Conservation (phyloP, 2,888 invertebrate species). For the Blomia tropicalis region DNA sequence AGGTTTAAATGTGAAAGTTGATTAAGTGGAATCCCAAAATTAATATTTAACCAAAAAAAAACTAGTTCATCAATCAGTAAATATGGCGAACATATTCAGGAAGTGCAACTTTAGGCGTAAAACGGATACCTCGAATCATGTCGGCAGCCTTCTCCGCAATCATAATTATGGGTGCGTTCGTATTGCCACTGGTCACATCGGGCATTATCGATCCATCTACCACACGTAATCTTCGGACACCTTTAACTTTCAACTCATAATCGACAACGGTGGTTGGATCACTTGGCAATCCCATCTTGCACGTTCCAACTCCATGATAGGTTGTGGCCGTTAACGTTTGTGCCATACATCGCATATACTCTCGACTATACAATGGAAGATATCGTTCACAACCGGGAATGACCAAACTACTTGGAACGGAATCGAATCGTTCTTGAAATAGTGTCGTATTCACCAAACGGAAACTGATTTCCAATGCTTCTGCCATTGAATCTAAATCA, state of each 20-base stretch:
- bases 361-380: constrained; percentile 44
- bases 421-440: constrained; percentile 62
- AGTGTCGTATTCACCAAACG: constrained; percentile 53
- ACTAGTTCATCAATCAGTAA: too few relatives aligned
- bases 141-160: constrained; percentile 75
- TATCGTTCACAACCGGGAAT: constrained; percentile 13
- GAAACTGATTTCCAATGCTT: constrained; percentile 34
- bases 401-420: constrained; percentile 33
- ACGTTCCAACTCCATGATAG: constrained; percentile 71
- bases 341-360: constrained; percentile 70
- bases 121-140: constrained; percentile 48
- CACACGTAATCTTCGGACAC: constrained; percentile 57
- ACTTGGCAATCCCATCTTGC: constrained; percentile 68
- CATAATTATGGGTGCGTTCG: constrained; percentile 80
- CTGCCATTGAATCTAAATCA: constrained; percentile 60
- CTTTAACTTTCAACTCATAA: constrained; percentile 46
- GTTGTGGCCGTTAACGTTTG: constrained; percentile 74
- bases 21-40: too few relatives aligned
- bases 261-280: constrained; percentile 67
- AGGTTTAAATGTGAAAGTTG: too few relatives aligned
- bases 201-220: constrained; percentile 79
- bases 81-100: too few relatives aligned
- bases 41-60: too few relatives aligned
- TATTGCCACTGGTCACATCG: constrained; percentile 68
- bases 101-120: not conserved